Conservation (phyloP, 2,113 vertebrate species). For the Sinocyclocheilus maitianheensis region DNA sequence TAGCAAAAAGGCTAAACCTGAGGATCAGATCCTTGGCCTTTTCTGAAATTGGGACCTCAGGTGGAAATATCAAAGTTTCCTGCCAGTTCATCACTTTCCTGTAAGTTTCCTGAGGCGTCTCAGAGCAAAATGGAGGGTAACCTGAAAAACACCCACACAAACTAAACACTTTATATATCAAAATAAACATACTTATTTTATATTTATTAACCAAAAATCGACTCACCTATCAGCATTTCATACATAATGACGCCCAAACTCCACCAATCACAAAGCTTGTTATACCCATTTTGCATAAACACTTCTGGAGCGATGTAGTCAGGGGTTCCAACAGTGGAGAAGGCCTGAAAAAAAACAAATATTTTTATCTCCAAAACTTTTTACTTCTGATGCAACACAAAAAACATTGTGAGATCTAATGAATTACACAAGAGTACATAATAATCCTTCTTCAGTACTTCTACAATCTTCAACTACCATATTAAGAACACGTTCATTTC, state of each 20-base stretch:
- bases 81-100: conserved; percentile 99
- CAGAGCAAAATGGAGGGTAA: conserved; percentile 97
- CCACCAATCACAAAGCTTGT: conserved; percentile 54
- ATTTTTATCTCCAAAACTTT: neutral
- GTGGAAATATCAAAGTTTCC: conserved; percentile 94
- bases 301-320: conserved; percentile 52
- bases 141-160: conserved; percentile 72
- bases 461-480: neutral
- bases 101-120: conserved; percentile 97
- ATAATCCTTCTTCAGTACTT: neutral
- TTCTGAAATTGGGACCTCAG: conserved; percentile 97
- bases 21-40: conserved; percentile 98
- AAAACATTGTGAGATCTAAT: neutral
- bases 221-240: conserved; percentile 70
- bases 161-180: neutral
- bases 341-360: conserved; percentile 34
- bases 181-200: neutral
- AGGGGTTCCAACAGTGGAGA: conserved; percentile 54
- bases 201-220: neutral
- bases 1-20: conserved; percentile 72
- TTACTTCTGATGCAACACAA: neutral
- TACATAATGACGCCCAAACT: conserved; percentile 51
- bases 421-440: neutral
- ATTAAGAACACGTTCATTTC: conserved; percentile 4
- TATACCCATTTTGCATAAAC: conserved; percentile 54